Evolutionary conservation across 2,797 vertebrate genomes (phyloP).

Genomic region (Poliocrania exsul): DNA sequence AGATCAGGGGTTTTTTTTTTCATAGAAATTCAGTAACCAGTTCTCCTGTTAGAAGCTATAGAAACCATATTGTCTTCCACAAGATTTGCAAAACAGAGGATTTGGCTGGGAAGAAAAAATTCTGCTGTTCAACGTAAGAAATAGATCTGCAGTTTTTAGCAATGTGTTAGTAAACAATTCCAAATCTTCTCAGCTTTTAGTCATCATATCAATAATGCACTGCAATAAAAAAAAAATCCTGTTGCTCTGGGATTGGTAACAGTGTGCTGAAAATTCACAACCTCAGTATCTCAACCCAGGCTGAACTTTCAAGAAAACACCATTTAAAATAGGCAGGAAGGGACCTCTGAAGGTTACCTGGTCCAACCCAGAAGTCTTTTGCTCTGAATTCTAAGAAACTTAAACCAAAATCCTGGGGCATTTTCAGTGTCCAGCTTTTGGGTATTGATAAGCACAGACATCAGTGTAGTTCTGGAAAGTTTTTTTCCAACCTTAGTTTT

Average conservation of each 20-base stretch:
- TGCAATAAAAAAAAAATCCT: accelerated
- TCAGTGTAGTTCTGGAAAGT: neutral
- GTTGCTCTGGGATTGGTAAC: neutral
- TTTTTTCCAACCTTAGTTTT: neutral
- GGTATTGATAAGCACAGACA: neutral
- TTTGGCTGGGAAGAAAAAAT: neutral
- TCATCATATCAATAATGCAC: neutral
- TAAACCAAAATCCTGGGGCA: neutral
- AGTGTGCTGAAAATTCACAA: neutral
- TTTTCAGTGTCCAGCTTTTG: neutral
- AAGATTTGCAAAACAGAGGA: neutral
- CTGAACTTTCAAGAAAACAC: neutral
- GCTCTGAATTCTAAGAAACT: neutral
- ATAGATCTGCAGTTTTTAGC: neutral
- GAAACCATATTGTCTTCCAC: neutral
- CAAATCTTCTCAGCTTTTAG: neutral
- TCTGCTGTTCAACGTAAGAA: neutral
- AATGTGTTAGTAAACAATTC: neutral
- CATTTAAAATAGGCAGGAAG: neutral
- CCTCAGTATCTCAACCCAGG: neutral
- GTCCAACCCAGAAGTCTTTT: neutral
- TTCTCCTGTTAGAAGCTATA: constrained; percentile 14
- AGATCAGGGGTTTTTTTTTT: constrained; percentile 47
- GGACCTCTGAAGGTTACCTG: neutral
- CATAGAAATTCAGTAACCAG: neutral